Conservation (phyloP, 2,797 vertebrate species). For the Melopsittacus undulatus region DNA sequence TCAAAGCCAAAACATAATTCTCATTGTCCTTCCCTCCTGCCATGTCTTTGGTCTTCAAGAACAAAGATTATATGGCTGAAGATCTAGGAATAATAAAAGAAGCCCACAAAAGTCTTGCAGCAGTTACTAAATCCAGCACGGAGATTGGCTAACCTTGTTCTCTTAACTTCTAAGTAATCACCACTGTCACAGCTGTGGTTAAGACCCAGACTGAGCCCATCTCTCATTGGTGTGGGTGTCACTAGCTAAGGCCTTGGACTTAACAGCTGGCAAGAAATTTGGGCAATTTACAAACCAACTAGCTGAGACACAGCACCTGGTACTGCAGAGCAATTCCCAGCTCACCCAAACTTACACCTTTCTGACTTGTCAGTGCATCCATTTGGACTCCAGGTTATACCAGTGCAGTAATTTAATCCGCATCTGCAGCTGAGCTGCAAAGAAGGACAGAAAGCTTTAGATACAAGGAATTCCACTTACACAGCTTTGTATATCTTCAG, state of each 20-base stretch:
- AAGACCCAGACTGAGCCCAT: not conserved
- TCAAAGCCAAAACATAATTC: not conserved
- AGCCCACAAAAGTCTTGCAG: not conserved
- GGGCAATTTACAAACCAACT: not conserved
- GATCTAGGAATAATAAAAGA: not conserved
- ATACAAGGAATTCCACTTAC: not conserved
- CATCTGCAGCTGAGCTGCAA: not conserved
- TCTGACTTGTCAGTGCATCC: not conserved
- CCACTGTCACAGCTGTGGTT: not conserved
- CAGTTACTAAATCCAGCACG: not conserved
- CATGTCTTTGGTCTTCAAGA: not conserved
- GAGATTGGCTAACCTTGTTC: not conserved
- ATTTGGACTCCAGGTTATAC: not conserved
- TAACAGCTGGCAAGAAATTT: fast-evolving
- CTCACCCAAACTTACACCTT: not conserved
- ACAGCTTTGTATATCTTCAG: not conserved
- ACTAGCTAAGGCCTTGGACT: not conserved
- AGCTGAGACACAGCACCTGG: not conserved
- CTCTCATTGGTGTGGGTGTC: not conserved
- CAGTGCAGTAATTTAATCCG: not conserved
- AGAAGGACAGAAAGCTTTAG: fast-evolving
- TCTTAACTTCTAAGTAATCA: not conserved
- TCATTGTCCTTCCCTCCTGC: not conserved
- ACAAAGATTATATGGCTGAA: not conserved
- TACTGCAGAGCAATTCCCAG: not conserved